Percentiles rank a stretch among this genome's conserved stretches.
phyloP scores from a whole-genome alignment of 1,140 invertebrate species.

The Schlechtendalia chinensis region DNA sequence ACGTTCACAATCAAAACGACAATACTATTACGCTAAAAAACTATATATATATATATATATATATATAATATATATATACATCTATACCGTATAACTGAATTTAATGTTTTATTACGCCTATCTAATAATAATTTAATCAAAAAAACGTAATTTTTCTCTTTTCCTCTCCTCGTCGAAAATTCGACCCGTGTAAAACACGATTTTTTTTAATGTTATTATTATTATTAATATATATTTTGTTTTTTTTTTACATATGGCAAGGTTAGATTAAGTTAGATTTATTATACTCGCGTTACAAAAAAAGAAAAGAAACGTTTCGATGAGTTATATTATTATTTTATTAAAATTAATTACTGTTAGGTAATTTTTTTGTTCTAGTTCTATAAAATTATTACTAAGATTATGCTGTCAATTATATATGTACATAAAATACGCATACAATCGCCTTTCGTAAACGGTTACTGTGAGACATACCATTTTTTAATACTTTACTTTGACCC shows the following conservation, averaged over 20 bases:
- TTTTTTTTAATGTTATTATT: too few relatives aligned
- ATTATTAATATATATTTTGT: too few relatives aligned
- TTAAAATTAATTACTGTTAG: neutral
- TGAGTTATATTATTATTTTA: neutral
- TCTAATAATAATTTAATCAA: too few relatives aligned
- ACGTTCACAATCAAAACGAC: constrained; percentile 35
- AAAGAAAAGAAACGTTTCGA: neutral
- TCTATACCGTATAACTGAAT: constrained; percentile 6
- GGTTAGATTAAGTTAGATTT: too few relatives aligned
- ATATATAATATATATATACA: too few relatives aligned
- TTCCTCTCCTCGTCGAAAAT: too few relatives aligned
- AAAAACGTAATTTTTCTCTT: too few relatives aligned
- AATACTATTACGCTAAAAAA: neutral
- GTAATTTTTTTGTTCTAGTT: neutral
- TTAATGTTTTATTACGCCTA: neutral
- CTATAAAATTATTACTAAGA: neutral
- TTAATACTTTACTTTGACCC: neutral
- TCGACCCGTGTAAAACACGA: too few relatives aligned
- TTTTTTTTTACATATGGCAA: too few relatives aligned
- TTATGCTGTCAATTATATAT: constrained; percentile 29
- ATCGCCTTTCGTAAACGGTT: constrained; percentile 15
- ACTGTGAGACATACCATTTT: constrained; percentile 1
- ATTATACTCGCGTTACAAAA: neutral
- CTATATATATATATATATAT: too few relatives aligned
- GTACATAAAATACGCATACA: neutral